These are phyloP conservation scores for Aculops lycopersici DNA, from an alignment of 1,140 invertebrate genomes.

Conservation along the genomic window DNA sequence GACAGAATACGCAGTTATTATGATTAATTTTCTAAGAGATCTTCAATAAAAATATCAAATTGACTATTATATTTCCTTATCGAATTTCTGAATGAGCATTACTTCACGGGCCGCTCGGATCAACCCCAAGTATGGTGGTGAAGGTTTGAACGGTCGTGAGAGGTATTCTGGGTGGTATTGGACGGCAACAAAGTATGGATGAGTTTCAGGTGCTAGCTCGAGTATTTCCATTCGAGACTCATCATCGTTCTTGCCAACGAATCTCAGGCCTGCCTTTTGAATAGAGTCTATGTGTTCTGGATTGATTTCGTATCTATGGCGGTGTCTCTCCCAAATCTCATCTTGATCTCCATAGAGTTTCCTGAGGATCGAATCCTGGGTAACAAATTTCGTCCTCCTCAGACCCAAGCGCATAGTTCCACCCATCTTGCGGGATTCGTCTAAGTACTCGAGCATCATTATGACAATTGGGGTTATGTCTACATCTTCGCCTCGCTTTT, in stretches of 20 bases:
- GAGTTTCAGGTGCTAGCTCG: slow-evolving; percentile 25
- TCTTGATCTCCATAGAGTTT: slow-evolving; percentile 23
- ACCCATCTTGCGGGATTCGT: slow-evolving; percentile 40
- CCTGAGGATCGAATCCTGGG: slow-evolving; percentile 13
- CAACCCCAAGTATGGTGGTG: slow-evolving; percentile 74
- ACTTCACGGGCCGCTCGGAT: too few relatives aligned
- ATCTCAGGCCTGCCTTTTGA: slow-evolving; percentile 48
- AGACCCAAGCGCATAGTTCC: slow-evolving; percentile 92
- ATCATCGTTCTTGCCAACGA: slow-evolving; percentile 40
- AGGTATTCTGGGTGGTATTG: slow-evolving; percentile 96
- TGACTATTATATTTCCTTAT: too few relatives aligned
- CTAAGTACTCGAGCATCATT: slow-evolving; percentile 94
- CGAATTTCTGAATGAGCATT: too few relatives aligned
- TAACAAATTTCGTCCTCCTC: slow-evolving; percentile 41
- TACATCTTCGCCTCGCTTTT: slow-evolving; percentile 33
- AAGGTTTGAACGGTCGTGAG: slow-evolving; percentile 62
- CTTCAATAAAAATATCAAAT: too few relatives aligned
- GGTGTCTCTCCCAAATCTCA: slow-evolving; percentile 72
- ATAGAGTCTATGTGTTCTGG: slow-evolving; percentile 42
- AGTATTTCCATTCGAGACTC: slow-evolving; percentile 45
- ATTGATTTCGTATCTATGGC: slow-evolving; percentile 76
- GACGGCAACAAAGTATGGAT: slow-evolving; percentile 73
- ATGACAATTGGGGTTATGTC: slow-evolving; percentile 76
- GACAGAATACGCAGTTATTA: too few relatives aligned
- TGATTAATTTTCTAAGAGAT: too few relatives aligned